phyloP scores from a whole-genome alignment of 2,113 vertebrate genomes.

The Pyxicephalus adspersus region DNA sequence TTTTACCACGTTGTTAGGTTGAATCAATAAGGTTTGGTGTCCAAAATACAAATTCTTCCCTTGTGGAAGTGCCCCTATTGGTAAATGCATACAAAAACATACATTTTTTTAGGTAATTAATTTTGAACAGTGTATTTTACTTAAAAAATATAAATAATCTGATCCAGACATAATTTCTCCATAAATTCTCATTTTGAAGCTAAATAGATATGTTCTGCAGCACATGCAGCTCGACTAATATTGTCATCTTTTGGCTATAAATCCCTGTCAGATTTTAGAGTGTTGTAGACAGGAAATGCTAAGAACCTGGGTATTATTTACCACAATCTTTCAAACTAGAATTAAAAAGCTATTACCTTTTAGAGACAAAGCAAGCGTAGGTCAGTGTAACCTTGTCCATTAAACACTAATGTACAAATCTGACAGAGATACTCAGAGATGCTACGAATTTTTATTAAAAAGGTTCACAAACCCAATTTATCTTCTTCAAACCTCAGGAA shows the following conservation, averaged over 20 bases:
- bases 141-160: too few relatives aligned
- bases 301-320: background rate
- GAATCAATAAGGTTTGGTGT: too few relatives aligned
- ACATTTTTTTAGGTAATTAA: too few relatives aligned
- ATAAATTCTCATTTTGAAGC: too few relatives aligned
- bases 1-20: too few relatives aligned
- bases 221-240: background rate
- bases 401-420: background rate
- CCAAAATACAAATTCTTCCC: too few relatives aligned
- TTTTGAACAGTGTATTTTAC: too few relatives aligned
- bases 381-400: too few relatives aligned
- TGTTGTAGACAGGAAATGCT: background rate
- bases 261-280: background rate
- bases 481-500: slow-evolving; percentile 13
- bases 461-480: slow-evolving; percentile 4
- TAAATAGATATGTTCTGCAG: too few relatives aligned
- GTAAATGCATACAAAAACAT: too few relatives aligned
- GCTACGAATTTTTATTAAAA: background rate
- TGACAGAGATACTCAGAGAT: background rate
- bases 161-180: too few relatives aligned
- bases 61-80: too few relatives aligned
- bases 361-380: background rate
- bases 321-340: background rate
- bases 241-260: background rate
- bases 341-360: slow-evolving; percentile 1